A percentile compares a stretch with the other conserved stretches of the same genome.
Evolutionary conservation across 2,888 invertebrate genomes (phyloP).

Genomic region (Beris chalybata): DNA sequence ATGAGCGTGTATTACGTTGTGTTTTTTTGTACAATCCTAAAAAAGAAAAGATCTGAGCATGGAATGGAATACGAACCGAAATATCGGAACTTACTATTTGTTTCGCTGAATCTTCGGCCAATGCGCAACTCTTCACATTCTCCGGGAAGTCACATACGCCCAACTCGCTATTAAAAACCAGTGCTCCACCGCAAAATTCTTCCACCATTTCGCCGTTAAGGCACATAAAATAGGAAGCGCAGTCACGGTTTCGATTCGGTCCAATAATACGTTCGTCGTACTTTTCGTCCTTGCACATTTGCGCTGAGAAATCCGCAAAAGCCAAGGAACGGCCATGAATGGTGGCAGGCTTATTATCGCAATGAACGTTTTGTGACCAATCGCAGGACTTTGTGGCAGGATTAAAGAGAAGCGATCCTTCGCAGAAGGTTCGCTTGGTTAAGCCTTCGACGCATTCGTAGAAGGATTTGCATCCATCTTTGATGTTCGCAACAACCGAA

Average conservation of each 20-base stretch:
- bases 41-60: not conserved
- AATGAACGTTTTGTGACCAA: not conserved
- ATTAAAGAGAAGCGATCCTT: conserved; percentile 1
- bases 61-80: not conserved
- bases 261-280: not conserved
- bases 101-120: not conserved
- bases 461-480: conserved; percentile 1
- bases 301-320: not conserved
- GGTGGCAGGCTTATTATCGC: not conserved
- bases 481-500: not conserved
- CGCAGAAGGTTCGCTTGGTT: not conserved
- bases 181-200: not conserved
- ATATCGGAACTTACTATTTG: not conserved
- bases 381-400: not conserved
- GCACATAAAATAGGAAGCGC: not conserved
- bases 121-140: not conserved
- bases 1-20: too few relatives aligned
- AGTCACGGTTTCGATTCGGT: not conserved
- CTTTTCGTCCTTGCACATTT: not conserved
- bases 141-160: not conserved
- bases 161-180: not conserved
- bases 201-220: not conserved
- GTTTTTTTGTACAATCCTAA: too few relatives aligned
- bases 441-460: conserved; percentile 6
- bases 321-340: not conserved